Base-by-base conservation (phyloP, 2,888 invertebrate genomes). In the Bombylius major region DNA sequence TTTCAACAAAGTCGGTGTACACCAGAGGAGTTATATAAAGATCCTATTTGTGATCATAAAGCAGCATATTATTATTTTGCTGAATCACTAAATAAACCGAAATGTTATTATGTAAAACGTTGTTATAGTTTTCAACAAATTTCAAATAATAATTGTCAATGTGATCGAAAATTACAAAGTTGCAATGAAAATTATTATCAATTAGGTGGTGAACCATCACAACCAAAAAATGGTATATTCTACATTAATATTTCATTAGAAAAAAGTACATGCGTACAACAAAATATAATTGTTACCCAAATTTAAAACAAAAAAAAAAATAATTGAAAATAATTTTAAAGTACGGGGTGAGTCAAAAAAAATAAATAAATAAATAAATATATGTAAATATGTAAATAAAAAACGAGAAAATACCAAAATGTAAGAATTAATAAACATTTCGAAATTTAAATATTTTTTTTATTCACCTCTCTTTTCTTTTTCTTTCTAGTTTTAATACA, bases 201-300 rank as follows among this genome's bases (percentile, higher is more conserved):
- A 53, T 72, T 73, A 72, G 73, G 73, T n/a, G 73, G 73, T 0
- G 75, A 73, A 39, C 73, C 73, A 4, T 71, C 73, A 3, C 56
- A 62, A 9, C 69, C 67, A 5, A 73, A 72, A 57, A 65, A 61
- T 54, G 72, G 72, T 1, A 69, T 69, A 2, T 72, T 70, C 60
- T 73, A 70, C 62, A 65, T 72, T 5, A 11, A 42, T 23, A 23
- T 23, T 23, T 1, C 23, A 23, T 23, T 23, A 23, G 23, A 23
- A 23, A 23, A 23, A 23, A 23, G 23, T 23, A 23, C 2, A 23
- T 23, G 23, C 23, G 23, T 23, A 23, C 23, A 1, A 23, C 2
- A 23, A 23, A 23, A 23, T 23, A 23, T 23, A 23, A 23, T 23
- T 23, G 23, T 23, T 23, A 23, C 23, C 23, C 23, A 23, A 23